Conservation (phyloP, 2,888 invertebrate genomes). For the Alviniconcha strummeri region DNA sequence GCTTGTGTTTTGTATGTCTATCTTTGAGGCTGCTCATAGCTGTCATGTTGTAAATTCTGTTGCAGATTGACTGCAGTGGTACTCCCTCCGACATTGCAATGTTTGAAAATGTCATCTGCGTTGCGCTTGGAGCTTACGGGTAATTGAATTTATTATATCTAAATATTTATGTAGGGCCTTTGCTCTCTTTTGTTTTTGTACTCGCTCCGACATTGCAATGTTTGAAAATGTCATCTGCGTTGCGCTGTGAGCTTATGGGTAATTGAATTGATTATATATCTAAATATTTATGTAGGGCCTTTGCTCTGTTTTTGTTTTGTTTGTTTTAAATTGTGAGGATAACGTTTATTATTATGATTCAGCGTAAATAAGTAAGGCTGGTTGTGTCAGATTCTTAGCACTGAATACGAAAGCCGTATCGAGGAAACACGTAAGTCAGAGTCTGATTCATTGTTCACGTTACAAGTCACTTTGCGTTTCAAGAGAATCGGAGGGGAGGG, state of each 20-base stretch:
- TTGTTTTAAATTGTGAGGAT: background rate
- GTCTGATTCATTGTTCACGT: no score
- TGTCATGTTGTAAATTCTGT: background rate
- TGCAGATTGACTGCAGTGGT: constrained; percentile 49
- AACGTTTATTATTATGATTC: background rate
- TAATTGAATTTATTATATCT: constrained; percentile 15
- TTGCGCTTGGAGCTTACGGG: constrained; percentile 41
- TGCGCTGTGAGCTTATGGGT: constrained; percentile 40
- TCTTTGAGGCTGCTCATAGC: no score
- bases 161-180: background rate
- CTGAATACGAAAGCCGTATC: no score
- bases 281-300: background rate
- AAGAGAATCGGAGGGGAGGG: no score
- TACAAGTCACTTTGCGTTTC: no score
- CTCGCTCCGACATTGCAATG: constrained; percentile 53
- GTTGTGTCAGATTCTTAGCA: background rate
- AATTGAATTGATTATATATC: background rate
- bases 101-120: constrained; percentile 50
- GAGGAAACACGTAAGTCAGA: no score
- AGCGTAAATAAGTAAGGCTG: background rate
- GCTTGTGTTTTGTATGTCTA: no score
- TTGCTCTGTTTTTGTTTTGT: background rate
- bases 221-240: constrained; percentile 50
- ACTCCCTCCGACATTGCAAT: constrained; percentile 51
- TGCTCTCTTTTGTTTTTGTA: constrained; percentile 2